Base-by-base conservation (phyloP, 2,113 vertebrate genomes). In the Astatotilapia flaviijosephi region DNA sequence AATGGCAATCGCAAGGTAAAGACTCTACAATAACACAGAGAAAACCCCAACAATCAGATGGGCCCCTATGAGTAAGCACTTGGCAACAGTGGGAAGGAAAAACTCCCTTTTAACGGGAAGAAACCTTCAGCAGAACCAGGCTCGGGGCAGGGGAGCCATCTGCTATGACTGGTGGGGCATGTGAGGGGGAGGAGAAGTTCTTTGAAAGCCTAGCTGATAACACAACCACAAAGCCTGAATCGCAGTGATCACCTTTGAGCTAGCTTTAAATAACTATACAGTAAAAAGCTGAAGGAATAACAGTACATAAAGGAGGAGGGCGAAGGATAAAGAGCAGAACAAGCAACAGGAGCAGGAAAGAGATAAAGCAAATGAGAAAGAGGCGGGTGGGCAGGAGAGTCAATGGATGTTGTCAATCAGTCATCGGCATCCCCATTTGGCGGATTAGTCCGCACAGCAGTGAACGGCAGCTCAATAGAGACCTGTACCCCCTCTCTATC, bases 341-440 rank as follows among this genome's bases (percentile, higher is more conserved):
- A 82, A 77, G 75, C 73, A 84, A 82, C 54, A 84, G 79, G 68
- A 47, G 91, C 85, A 70, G 84, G 45, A 56, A 47, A 87, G 81
- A 87, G 85, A 90, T 89, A 58, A 75, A 85, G 65, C 82, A 55
- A 90, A 87, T 82, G 87, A 84, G 73, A 86, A 80, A 89, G 85
- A 86, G 83, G 80, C 19, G 2, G 80, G 65, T 77, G 73, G 51
- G 85, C 33, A 10, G 17, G 75, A 23, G 82, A 86, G 90, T 94
- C 89, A 23, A 92, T 91, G 80, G 83, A 85, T 79, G 92, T 80
- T 92, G 92, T 94, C 94, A 93, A 90, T 93, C 93, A 93, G 83
- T 88, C 68, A 95, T 91, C 37, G 88, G 93, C 95, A 92, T 91
- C 91, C 91, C 90, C 89, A 90, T 94, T 94, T 91, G 92, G 84